phyloP scores from a whole-genome alignment of 1,140 invertebrate species.

The Oscheius sp. region DNA sequence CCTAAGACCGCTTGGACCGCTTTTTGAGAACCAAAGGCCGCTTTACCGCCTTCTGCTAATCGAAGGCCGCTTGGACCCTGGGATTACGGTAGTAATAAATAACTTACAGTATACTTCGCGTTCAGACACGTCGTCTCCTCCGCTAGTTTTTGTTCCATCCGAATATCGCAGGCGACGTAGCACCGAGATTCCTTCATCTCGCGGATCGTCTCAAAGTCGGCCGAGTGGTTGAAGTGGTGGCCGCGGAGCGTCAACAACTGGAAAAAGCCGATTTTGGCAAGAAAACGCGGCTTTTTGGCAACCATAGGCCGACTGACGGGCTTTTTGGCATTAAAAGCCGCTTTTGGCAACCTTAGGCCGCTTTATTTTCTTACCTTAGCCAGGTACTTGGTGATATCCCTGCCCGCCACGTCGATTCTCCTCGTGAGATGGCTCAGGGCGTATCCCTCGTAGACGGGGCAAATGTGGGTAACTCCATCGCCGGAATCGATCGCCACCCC shows the following conservation, averaged over 20 bases:
- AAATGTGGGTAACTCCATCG: conserved; percentile 98
- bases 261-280: conserved; percentile 38
- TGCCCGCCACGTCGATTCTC: conserved; percentile 90
- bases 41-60: no score
- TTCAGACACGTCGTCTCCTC: conserved; percentile 96
- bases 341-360: no score
- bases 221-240: conserved; percentile 99
- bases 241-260: conserved; percentile 85
- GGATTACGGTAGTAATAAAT: no score
- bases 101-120: conserved; percentile 91
- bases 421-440: conserved; percentile 89
- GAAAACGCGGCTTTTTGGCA: not conserved
- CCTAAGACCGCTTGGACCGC: no score
- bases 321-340: no score
- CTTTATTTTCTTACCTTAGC: conserved; percentile 89
- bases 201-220: conserved; percentile 97
- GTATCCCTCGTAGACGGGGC: conserved; percentile 96
- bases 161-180: conserved; percentile 97
- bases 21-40: no score
- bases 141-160: conserved; percentile 93
- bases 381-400: conserved; percentile 95
- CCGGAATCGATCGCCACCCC: conserved; percentile 98
- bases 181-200: conserved; percentile 99
- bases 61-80: no score
- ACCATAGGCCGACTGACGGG: no score